Base-by-base conservation (phyloP, 2,113 vertebrate species). In the Piprites chloris region DNA sequence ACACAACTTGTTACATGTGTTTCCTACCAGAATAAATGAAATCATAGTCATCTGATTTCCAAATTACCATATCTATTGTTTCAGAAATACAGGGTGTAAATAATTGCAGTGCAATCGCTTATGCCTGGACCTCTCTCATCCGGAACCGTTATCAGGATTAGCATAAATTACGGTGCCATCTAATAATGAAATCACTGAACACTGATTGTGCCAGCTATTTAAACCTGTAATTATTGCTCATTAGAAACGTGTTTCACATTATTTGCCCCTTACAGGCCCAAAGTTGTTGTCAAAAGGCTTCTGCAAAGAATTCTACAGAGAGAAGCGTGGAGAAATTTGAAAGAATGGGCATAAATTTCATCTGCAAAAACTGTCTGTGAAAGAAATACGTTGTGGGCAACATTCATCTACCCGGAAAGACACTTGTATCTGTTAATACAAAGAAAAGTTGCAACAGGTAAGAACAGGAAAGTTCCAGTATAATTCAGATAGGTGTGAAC, bases 151-250 rank as follows among this genome's bases (percentile, higher is more conserved):
- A 98, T 97, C 98, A 97, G 97, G 97, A 98, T 98, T 98, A 98
- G 97, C 98, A 98, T 98, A 98, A 98, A 98, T 98, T 98, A 98
- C 91, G 74, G 97, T 97, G 96, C 97, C 97, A 98, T 97, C 97
- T 98, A 97, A 97, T 98, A 98, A 98, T 97, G 97, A 98, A 98
- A 98, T 98, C 97, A 98, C 96, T 97, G 97, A 98, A 96, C 96
- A 96, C 94, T 98, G 98, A 98, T 98, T 98, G 97, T 98, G 97
- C 94, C 95, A 98, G 96, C 97, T 98, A 97, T 97, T 98, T 98
- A 98, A 98, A 98, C 98, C 97, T 98, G 89, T 97, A 98, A 98
- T 98, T 98, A 98, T 97, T 97, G 94, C 93, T 98, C 97, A 98
- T 98, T 98, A 98, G 95, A 97, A 97, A 97, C 85, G 41, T 97